Conservation (phyloP, 1,140 invertebrate species). For the Drosophila teissieri region DNA sequence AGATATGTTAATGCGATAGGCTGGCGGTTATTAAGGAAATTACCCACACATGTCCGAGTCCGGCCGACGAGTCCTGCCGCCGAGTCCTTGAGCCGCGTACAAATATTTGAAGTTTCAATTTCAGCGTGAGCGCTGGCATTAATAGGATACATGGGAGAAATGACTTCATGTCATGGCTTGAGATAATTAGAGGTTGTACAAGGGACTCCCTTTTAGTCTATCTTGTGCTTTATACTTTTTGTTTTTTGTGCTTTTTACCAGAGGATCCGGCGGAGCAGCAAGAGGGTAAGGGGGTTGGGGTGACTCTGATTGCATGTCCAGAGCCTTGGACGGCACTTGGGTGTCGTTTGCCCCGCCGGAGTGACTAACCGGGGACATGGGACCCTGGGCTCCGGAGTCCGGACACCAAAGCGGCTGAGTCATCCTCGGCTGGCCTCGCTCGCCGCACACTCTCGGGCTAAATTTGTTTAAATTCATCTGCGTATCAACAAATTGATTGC, state of each 20-base stretch:
- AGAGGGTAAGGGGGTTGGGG: background rate
- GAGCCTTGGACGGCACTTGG: constrained; percentile 33
- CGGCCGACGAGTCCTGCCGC: constrained; percentile 24
- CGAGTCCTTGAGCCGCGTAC: constrained; percentile 57
- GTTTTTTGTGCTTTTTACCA: background rate
- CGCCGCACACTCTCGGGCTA: constrained; percentile 30
- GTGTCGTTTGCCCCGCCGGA: constrained; percentile 57
- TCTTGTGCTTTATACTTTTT: constrained; percentile 24
- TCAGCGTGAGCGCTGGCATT: constrained; percentile 50
- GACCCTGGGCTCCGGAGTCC: background rate
- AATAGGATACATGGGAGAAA: constrained; percentile 63
- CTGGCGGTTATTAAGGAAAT: constrained; percentile 77
- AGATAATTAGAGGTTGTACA: constrained; percentile 79
- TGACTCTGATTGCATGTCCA: constrained; percentile 47
- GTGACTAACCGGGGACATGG: constrained; percentile 42
- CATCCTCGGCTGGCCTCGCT: constrained; percentile 34
- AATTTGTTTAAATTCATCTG: constrained; percentile 78
- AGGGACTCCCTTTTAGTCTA: constrained; percentile 27
- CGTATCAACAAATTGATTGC: constrained; percentile 82
- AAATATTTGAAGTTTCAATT: constrained; percentile 83
- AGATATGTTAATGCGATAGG: constrained; percentile 83
- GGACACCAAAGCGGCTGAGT: constrained; percentile 52
- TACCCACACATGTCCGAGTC: constrained; percentile 60
- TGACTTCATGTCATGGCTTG: constrained; percentile 81
- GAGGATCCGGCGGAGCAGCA: background rate